A percentile compares a stretch with the other conserved stretches of the same genome.
phyloP scores from a whole-genome alignment of 30 jellyfish, hydroid and myxozoan genomes.

The Hydractinia symbiolongicarpus region DNA sequence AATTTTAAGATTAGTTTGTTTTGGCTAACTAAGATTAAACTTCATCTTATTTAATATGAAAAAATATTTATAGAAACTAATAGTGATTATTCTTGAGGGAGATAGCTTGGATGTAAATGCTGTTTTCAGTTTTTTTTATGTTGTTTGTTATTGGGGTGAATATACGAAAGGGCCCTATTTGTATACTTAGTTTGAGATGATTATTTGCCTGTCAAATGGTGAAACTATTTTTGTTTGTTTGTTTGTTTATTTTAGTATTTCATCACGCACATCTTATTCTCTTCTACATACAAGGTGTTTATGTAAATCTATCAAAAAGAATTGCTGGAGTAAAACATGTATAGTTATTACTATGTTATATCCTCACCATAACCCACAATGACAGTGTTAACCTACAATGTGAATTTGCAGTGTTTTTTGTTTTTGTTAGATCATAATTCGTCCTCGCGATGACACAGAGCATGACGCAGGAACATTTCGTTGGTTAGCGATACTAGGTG shows the following conservation, averaged over 20 bases:
- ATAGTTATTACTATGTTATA: background rate
- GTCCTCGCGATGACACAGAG: slow-evolving; percentile 5
- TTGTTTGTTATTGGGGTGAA: too few species aligned
- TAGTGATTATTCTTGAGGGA: too few species aligned
- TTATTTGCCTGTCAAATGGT: too few species aligned
- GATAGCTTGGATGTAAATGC: too few species aligned
- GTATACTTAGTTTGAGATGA: too few species aligned
- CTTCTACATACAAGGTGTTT: background rate
- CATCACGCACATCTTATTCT: background rate
- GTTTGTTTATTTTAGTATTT: background rate
- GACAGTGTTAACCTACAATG: background rate
- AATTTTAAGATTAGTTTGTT: too few species aligned
- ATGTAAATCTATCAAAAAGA: background rate
- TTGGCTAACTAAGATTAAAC: too few species aligned
- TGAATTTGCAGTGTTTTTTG: background rate
- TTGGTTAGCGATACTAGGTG: slow-evolving; percentile 5
- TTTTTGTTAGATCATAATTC: background rate
- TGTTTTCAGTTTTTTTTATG: too few species aligned
- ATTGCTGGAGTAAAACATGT: background rate
- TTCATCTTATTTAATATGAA: too few species aligned
- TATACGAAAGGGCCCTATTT: too few species aligned
- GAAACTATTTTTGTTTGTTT: too few species aligned
- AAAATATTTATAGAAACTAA: too few species aligned
- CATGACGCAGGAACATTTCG: background rate
- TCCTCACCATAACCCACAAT: background rate